Evolutionary conservation across 1,140 invertebrate genomes (phyloP), one percentile per base, ranked within the genome.

Genomic region (Cydia fagiglandana): DNA sequence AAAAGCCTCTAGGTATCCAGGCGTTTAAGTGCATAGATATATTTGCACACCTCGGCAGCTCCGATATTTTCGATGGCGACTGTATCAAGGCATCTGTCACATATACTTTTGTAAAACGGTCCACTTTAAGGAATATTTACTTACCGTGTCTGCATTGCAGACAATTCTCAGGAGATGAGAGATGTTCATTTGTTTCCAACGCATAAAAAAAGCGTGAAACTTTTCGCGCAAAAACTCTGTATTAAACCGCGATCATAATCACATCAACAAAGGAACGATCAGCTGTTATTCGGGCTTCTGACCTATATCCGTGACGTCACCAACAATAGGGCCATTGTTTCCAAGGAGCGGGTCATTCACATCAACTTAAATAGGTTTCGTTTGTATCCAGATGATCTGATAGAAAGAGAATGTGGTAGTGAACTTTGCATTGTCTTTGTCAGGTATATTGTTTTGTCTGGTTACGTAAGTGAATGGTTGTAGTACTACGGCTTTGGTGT

Each of bases 261-360:
- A n/a, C 64, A 7, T 13, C 24, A 38, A 34, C 50, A 70, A 41
- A 41, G 34, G 34, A 15, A 5, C 30, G 10, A 4, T 41, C 66
- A 70, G 66, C 66, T 70, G 66, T 70, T 68, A 64, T 70, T 70
- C n/a, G 66, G 66, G 64, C 64, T 20, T 68, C 15, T 41, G 66
- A 70, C 66, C 66, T 70, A 70, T 70, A 70, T 70, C 66, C 34
- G 66, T 70, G 66, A 70, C 66, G 66, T 70, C 66, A 70, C 34
- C 66, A 70, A 70, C 66, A 70, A 70, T 70, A 41, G 66, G 34
- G 66, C n/a, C n/a, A 70, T 70, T 70, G 66, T 70, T 70, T 70
- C 56, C 30, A 34, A 38, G 66, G 66, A 70, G 66, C 66, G 34
- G 66, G 30, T 70, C 66, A 70, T 70, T 70, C 66, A 70, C 66